Percentiles rank a stretch among this genome's conserved stretches.
phyloP scores from a whole-genome alignment of 2,797 vertebrate genomes.

The Phalloptychus januarius region DNA sequence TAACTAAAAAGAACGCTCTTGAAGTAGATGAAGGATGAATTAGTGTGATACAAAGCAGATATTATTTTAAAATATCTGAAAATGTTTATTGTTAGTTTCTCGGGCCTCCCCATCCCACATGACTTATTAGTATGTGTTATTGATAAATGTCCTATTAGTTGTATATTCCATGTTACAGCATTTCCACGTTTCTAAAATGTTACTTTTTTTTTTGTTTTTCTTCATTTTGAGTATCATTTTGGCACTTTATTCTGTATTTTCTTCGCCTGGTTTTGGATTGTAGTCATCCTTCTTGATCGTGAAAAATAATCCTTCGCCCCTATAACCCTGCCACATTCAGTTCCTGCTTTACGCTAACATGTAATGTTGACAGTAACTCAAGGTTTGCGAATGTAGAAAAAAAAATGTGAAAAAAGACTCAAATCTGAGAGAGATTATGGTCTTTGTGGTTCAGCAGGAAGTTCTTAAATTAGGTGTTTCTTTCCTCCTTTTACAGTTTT shows the following conservation, averaged over 20 bases:
- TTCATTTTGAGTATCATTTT: not conserved
- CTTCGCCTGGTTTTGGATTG: not conserved
- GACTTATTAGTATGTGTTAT: not conserved
- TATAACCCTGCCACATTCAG: not conserved
- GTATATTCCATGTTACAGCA: not conserved
- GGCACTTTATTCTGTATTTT: not conserved
- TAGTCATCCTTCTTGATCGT: not conserved
- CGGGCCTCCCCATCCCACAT: not conserved
- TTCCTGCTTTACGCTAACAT: not conserved
- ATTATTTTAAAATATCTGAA: not conserved
- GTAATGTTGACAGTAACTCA: not conserved
- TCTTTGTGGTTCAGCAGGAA: not conserved
- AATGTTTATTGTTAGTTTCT: not conserved
- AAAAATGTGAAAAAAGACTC: not conserved
- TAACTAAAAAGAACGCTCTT: not conserved
- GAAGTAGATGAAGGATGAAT: constrained; percentile 4
- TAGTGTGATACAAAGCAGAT: not conserved
- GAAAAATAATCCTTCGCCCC: not conserved
- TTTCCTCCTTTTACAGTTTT: not conserved
- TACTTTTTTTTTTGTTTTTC: not conserved
- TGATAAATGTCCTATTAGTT: not conserved
- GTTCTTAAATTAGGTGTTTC: constrained; percentile 7
- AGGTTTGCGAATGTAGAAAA: not conserved
- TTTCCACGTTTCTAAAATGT: not conserved
- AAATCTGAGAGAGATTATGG: not conserved